phyloP scores from a whole-genome alignment of 2,113 vertebrate species.

The Struthidea cinerea region DNA sequence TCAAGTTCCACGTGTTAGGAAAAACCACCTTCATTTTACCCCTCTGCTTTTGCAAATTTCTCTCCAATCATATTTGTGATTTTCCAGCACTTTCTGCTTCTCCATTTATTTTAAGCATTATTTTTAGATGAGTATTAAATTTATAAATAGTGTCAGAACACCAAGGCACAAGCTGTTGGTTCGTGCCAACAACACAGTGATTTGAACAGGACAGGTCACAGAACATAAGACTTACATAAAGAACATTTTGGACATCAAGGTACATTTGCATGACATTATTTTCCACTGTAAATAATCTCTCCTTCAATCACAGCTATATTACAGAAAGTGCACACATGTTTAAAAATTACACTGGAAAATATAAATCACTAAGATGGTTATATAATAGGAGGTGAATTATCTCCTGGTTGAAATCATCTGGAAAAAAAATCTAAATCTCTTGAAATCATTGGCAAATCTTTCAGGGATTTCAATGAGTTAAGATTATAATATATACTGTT shows the following conservation, averaged over 20 bases:
- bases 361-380: neutral
- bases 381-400: neutral
- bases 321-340: neutral
- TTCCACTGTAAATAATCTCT: neutral
- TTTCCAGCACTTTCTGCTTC: neutral
- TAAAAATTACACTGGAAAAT: neutral
- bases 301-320: neutral
- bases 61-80: neutral
- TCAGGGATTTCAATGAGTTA: neutral
- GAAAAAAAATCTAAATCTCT: neutral
- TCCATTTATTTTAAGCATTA: neutral
- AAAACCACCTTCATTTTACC: neutral
- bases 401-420: neutral
- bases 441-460: neutral
- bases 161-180: neutral
- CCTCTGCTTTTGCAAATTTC: neutral
- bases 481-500: neutral
- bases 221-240: neutral
- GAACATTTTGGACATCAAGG: neutral
- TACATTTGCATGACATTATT: neutral
- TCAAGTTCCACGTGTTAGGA: fast-evolving
- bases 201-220: neutral
- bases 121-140: neutral
- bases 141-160: neutral
- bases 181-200: fast-evolving